phyloP scores from a whole-genome alignment of 2,113 vertebrate species.

The Xyliphius kryptos region DNA sequence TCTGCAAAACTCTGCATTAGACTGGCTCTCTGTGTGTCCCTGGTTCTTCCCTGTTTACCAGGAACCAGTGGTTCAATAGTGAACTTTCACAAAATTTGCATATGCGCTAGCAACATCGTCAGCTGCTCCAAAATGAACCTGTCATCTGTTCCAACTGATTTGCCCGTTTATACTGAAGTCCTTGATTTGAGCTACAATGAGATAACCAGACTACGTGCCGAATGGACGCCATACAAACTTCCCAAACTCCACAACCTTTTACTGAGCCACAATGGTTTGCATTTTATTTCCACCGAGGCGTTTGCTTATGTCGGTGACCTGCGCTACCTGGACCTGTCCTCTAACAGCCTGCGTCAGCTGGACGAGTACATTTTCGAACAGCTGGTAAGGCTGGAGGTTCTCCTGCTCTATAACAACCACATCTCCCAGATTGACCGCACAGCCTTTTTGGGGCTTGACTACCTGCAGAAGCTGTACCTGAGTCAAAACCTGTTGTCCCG shows the following conservation, averaged over 20 bases:
- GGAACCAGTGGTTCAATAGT: constrained; percentile 47
- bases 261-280: constrained; percentile 82
- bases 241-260: constrained; percentile 79
- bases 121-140: constrained; percentile 89
- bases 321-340: constrained; percentile 88
- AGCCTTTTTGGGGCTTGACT: constrained; percentile 73
- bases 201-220: constrained; percentile 67
- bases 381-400: constrained; percentile 77
- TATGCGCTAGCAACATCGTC: constrained; percentile 94
- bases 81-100: constrained; percentile 76
- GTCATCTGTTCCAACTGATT: constrained; percentile 58
- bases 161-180: constrained; percentile 77
- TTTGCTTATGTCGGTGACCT: constrained; percentile 76
- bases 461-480: constrained; percentile 89
- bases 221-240: constrained; percentile 76
- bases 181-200: constrained; percentile 91
- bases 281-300: constrained; percentile 85
- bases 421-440: constrained; percentile 78
- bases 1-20: constrained; percentile 40
- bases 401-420: constrained; percentile 89
- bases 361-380: constrained; percentile 86
- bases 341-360: constrained; percentile 72
- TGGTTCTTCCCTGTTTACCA: constrained; percentile 50
- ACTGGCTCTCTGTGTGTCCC: constrained; percentile 43
- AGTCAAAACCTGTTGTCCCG: constrained; percentile 86